Evolutionary conservation across 2,888 invertebrate genomes (phyloP).

Genomic region (Macaria liturata): DNA sequence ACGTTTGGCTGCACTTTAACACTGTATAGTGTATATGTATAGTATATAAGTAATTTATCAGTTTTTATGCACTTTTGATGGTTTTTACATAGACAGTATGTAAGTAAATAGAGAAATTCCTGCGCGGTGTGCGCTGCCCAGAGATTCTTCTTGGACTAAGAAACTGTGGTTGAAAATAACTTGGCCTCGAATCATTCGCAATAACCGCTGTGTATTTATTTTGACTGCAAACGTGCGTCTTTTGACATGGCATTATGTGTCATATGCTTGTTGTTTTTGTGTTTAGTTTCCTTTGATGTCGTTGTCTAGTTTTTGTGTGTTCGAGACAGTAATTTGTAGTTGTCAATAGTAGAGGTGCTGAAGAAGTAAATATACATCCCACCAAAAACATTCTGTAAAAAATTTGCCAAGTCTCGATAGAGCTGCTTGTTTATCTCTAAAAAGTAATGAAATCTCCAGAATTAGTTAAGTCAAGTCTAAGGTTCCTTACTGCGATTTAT

Average conservation of each 20-base stretch:
- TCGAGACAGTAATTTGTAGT: no score
- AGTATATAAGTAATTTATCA: neutral
- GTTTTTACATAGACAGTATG: neutral
- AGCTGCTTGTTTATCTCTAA: no score
- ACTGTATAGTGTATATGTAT: no score
- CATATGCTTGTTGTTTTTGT: constrained; percentile 1
- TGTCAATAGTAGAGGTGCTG: no score
- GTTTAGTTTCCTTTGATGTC: neutral
- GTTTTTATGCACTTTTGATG: constrained; percentile 5
- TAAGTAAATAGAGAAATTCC: neutral
- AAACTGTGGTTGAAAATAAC: constrained; percentile 26
- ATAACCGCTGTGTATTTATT: constrained; percentile 19
- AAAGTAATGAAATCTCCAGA: no score
- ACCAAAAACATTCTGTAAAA: no score
- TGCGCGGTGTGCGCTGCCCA: constrained; percentile 2
- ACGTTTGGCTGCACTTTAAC: no score
- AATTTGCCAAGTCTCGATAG: no score
- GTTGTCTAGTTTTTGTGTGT: no score
- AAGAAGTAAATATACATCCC: no score
- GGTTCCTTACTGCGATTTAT: no score
- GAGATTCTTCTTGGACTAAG: constrained; percentile 12
- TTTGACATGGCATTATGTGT: constrained; percentile 1
- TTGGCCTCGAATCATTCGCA: constrained; percentile 26
- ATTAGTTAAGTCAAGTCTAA: no score
- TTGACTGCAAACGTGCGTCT: constrained; percentile 19